A percentile compares a stretch with the other conserved stretches of the same genome.
These are phyloP conservation scores for Oithona nana DNA, from an alignment of 2,888 invertebrate species.

Conservation along the genomic window DNA sequence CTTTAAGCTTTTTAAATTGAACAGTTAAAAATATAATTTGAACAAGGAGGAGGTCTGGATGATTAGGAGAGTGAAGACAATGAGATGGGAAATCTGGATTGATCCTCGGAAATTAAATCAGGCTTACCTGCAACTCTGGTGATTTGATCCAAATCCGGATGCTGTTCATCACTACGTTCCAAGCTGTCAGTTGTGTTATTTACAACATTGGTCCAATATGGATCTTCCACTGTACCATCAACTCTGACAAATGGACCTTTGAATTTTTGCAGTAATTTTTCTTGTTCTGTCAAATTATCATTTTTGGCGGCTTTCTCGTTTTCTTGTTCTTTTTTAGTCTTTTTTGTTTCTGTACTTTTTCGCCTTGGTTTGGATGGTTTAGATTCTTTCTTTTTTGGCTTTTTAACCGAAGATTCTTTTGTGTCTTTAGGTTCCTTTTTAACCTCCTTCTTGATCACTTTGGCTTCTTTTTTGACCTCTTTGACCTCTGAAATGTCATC, in stretches of 20 bases:
- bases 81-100: too few relatives aligned
- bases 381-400: neutral
- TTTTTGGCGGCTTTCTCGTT: neutral
- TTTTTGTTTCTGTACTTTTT: neutral
- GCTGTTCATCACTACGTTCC: neutral
- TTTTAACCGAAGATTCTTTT: neutral
- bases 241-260: slow-evolving; percentile 10
- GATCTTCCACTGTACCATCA: neutral
- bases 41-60: too few relatives aligned
- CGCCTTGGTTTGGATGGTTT: neutral
- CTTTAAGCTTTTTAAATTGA: too few relatives aligned
- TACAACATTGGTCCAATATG: slow-evolving; percentile 9
- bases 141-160: neutral
- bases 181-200: neutral
- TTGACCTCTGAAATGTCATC: neutral
- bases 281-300: neutral
- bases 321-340: neutral
- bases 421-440: neutral
- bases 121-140: too few relatives aligned
- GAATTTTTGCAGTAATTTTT: neutral
- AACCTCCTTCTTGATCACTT: neutral
- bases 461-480: neutral
- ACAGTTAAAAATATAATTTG: too few relatives aligned
- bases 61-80: too few relatives aligned
- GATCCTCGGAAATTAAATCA: too few relatives aligned